A percentile compares a stretch with the other conserved stretches of the same genome.
phyloP scores from a whole-genome alignment of 2,113 vertebrate genomes.

The Benitochromis conjunctus region DNA sequence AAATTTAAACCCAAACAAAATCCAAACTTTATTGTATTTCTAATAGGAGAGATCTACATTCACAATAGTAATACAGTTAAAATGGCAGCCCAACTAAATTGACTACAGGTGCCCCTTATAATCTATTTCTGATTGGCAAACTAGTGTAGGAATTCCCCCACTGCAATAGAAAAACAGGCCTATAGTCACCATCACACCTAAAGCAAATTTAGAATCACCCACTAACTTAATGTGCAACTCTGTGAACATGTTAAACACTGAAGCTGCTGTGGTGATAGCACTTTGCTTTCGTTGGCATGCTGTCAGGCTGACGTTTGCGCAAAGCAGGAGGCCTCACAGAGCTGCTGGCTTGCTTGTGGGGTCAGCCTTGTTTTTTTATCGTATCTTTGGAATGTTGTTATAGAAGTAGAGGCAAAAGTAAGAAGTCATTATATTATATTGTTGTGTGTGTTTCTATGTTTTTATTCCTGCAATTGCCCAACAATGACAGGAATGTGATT shows the following conservation, averaged over 20 bases:
- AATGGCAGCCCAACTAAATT: background rate
- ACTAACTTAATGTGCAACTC: background rate
- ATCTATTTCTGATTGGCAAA: background rate
- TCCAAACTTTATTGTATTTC: too few relatives aligned
- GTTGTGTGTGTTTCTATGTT: background rate
- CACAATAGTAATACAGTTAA: too few relatives aligned
- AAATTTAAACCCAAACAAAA: too few relatives aligned
- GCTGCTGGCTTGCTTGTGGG: background rate
- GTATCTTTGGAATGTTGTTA: slow-evolving; percentile 14
- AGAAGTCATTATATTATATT: background rate
- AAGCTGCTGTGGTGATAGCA: background rate
- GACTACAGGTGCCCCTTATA: background rate
- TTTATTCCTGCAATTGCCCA: background rate
- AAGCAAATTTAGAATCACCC: background rate
- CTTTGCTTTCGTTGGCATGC: background rate
- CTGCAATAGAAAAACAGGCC: background rate
- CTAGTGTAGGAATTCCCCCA: background rate
- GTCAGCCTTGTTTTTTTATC: background rate
- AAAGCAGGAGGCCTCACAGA: background rate
- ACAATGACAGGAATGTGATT: slow-evolving; percentile 49
- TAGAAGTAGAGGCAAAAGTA: background rate
- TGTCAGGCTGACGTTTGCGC: background rate
- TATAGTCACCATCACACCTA: background rate
- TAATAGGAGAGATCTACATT: too few relatives aligned
- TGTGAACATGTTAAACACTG: background rate